These are phyloP conservation scores for Oophaga sylvatica DNA, from an alignment of 2,797 vertebrate genomes.

Conservation along the genomic window DNA sequence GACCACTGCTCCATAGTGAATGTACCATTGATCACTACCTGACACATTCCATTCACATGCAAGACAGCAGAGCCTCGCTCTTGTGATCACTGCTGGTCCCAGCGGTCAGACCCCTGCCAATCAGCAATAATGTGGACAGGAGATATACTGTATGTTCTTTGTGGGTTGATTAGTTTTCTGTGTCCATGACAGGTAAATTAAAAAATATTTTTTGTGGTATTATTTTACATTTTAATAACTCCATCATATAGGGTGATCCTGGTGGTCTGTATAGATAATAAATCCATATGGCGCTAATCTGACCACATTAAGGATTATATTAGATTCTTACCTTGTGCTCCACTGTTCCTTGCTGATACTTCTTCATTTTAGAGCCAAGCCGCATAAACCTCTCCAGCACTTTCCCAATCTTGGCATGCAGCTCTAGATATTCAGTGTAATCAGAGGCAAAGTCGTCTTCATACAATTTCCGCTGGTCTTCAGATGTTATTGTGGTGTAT, in stretches of 20 bases:
- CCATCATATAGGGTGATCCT: neutral
- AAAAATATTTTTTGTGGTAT: neutral
- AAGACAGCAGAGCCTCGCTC: no score
- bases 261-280: neutral
- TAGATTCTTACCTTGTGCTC: conserved; percentile 75
- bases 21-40: neutral
- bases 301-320: neutral
- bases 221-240: neutral
- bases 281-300: neutral
- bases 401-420: conserved; percentile 78
- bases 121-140: no score
- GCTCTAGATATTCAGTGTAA: conserved; percentile 80
- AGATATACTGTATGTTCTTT: no score
- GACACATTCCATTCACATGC: no score
- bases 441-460: conserved; percentile 85
- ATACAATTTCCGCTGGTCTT: conserved; percentile 80
- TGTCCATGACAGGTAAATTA: no score
- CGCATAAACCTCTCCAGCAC: conserved; percentile 83
- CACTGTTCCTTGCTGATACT: conserved; percentile 79
- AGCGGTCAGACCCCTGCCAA: no score
- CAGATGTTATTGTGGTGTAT: conserved; percentile 75
- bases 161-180: no score
- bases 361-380: conserved; percentile 85
- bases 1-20: neutral
- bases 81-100: no score